These are phyloP conservation scores for Diplodus puntazzo DNA, from an alignment of 2,797 vertebrate species.

Conservation along the genomic window DNA sequence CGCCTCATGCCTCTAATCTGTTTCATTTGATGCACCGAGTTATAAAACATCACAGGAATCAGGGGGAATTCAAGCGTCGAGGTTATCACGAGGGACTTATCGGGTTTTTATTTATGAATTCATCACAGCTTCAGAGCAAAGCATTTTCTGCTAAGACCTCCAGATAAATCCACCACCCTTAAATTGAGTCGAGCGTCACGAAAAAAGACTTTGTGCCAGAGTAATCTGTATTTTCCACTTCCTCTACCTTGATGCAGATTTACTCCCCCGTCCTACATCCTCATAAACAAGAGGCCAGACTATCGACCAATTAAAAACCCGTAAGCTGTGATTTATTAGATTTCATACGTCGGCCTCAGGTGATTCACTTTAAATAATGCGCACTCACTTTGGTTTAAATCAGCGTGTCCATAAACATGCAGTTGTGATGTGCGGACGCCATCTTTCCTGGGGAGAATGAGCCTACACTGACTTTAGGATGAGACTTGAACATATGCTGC, in stretches of 20 bases:
- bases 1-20: constrained; percentile 15
- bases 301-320: constrained; percentile 28
- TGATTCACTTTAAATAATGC: constrained; percentile 38
- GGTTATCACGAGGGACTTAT: constrained; percentile 12
- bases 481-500: constrained; percentile 69
- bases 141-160: constrained; percentile 1
- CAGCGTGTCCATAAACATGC: constrained; percentile 11
- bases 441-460: constrained; percentile 33
- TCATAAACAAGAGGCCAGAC: constrained; percentile 30
- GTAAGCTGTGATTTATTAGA: constrained; percentile 38
- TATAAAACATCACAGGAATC: constrained; percentile 44
- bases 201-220: background rate
- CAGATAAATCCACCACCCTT: constrained; percentile 11
- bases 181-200: constrained; percentile 6
- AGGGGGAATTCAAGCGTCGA: constrained; percentile 26
- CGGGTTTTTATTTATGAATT: constrained; percentile 52
- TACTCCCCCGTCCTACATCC: background rate
- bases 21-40: constrained; percentile 42
- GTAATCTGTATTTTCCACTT: constrained; percentile 13
- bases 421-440: constrained; percentile 19
- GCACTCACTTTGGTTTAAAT: constrained; percentile 40
- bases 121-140: constrained; percentile 24
- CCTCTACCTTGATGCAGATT: constrained; percentile 1
- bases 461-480: constrained; percentile 40
- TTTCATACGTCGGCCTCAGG: constrained; percentile 25